A percentile compares a stretch with the other conserved stretches of the same genome.
phyloP scores from a whole-genome alignment of 2,797 vertebrate species.

The Nothura maculosa region DNA sequence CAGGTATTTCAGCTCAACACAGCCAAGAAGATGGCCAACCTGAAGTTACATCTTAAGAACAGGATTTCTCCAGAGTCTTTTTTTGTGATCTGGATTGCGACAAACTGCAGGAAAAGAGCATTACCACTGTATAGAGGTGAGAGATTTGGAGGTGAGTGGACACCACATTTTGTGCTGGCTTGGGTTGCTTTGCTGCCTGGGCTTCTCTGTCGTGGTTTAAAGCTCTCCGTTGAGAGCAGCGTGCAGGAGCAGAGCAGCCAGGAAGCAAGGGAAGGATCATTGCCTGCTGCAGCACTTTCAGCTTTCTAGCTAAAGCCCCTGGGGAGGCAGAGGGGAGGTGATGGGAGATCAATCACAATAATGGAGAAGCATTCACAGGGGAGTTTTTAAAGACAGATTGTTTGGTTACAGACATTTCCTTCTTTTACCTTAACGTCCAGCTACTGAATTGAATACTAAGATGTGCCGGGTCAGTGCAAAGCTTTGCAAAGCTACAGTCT shows the following conservation, averaged over 20 bases:
- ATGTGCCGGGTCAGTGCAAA: neutral
- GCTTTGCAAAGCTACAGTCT: neutral
- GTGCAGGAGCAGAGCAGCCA: conserved; percentile 3
- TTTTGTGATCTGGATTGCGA: neutral
- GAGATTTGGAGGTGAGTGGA: accelerated
- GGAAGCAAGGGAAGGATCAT: conserved; percentile 33
- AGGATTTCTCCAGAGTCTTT: neutral
- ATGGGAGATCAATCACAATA: conserved; percentile 47
- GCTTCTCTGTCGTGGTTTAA: conserved; percentile 9
- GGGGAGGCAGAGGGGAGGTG: conserved; percentile 24
- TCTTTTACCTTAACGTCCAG: neutral
- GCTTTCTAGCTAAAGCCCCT: conserved; percentile 17
- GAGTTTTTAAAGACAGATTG: conserved; percentile 11
- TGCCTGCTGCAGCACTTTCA: conserved; percentile 18
- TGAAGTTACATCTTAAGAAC: neutral
- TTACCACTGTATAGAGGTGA: neutral
- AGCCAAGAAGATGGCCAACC: neutral
- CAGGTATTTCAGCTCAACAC: conserved; percentile 27
- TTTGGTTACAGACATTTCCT: neutral
- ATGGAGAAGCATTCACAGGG: conserved; percentile 22
- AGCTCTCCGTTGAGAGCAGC: neutral
- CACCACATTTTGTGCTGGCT: neutral
- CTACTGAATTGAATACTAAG: conserved; percentile 29
- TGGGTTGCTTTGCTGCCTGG: neutral
- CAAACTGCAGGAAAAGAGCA: neutral